A percentile compares a stretch with the other conserved stretches of the same genome.
Evolutionary conservation across 2,113 vertebrate genomes (phyloP).

Genomic region (Dunckerocampus dactyliophorus): DNA sequence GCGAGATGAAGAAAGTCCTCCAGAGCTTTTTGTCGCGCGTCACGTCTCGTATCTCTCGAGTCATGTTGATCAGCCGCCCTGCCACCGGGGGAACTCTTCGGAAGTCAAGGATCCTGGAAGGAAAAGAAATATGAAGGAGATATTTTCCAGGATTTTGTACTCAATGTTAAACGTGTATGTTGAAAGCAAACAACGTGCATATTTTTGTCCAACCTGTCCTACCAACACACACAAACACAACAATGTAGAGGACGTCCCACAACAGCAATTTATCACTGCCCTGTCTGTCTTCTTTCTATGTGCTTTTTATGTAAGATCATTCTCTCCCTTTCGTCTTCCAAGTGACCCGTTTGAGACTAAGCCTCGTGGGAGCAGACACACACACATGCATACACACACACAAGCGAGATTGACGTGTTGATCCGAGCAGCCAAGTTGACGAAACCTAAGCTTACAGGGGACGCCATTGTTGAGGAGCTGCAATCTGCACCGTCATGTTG

Average conservation of each 20-base stretch:
- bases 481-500: constrained; percentile 57
- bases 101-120: constrained; percentile 87
- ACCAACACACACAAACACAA: not conserved
- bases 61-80: constrained; percentile 94
- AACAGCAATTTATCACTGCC: no score
- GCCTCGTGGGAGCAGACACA: constrained; percentile 47
- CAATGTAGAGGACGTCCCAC: not conserved
- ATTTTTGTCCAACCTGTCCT: no score
- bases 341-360: constrained; percentile 44
- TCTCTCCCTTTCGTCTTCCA: constrained; percentile 28
- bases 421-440: constrained; percentile 23
- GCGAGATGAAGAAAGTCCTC: constrained; percentile 93
- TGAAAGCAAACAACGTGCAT: no score
- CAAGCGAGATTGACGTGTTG: constrained; percentile 14
- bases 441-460: constrained; percentile 66
- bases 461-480: constrained; percentile 47
- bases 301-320: not conserved
- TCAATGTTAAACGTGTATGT: no score
- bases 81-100: constrained; percentile 92
- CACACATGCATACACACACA: constrained; percentile 8
- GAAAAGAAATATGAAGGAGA: not conserved
- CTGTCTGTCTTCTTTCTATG: not conserved
- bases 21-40: constrained; percentile 93
- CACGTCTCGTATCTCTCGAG: constrained; percentile 90
- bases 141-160: not conserved